Percentiles rank a stretch among this genome's conserved stretches.
These are phyloP conservation scores for Clostera curtula DNA, from an alignment of 2,888 invertebrate species.

Conservation along the genomic window DNA sequence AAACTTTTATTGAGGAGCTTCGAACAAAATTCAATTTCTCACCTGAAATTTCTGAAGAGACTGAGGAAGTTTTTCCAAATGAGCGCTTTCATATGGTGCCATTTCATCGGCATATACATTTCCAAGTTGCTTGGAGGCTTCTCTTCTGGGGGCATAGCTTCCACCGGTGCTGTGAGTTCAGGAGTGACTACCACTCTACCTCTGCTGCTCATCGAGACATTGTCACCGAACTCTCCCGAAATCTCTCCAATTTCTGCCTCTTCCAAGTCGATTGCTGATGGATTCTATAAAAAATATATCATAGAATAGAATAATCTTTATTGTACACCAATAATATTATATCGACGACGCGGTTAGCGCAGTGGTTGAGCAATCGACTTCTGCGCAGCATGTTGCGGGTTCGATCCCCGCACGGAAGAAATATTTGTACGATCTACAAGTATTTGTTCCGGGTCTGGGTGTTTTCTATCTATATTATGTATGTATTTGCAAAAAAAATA, in stretches of 20 bases:
- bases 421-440: too few species aligned
- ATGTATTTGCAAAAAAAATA: too few species aligned
- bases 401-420: too few species aligned
- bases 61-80: constrained; percentile 93
- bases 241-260: constrained; percentile 84
- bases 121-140: constrained; percentile 72
- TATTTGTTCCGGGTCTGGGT: too few species aligned
- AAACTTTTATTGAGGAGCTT: too few species aligned
- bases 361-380: too few species aligned
- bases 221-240: constrained; percentile 91
- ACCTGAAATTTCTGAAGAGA: constrained; percentile 90
- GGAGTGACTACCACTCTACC: constrained; percentile 78
- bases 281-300: constrained; percentile 55
- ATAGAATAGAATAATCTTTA: not conserved
- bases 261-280: constrained; percentile 78
- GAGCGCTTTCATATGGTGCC: constrained; percentile 85
- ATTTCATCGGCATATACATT: constrained; percentile 78
- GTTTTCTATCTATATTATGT: too few species aligned
- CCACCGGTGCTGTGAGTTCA: constrained; percentile 56
- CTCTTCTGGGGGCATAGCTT: constrained; percentile 82
- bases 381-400: too few species aligned
- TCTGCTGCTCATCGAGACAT: constrained; percentile 85
- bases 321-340: too few species aligned
- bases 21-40: constrained; percentile 33
- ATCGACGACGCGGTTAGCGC: too few species aligned